These are phyloP conservation scores for Distichodus sexfasciatus DNA, from an alignment of 2,797 vertebrate species.

Conservation along the genomic window DNA sequence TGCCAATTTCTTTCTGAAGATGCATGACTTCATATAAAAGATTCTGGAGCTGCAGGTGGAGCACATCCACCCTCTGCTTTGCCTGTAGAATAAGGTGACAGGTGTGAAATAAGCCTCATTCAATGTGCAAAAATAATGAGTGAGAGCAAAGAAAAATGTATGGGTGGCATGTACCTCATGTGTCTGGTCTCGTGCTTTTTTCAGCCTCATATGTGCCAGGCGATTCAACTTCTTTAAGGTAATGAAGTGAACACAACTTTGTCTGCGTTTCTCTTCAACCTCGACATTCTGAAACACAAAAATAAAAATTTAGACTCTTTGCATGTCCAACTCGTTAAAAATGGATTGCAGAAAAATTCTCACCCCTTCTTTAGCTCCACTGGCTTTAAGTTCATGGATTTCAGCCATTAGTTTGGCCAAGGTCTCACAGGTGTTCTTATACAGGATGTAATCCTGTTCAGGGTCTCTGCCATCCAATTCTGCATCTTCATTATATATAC, in stretches of 20 bases:
- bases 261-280: conserved; percentile 85
- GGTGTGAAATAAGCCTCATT: background rate
- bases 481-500: conserved; percentile 88
- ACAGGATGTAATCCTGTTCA: conserved; percentile 85
- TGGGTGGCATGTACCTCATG: conserved; percentile 87
- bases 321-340: background rate
- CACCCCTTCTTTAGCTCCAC: conserved; percentile 88
- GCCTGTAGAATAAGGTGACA: conserved; percentile 71
- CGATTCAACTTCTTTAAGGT: conserved; percentile 97
- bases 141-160: too few relatives aligned
- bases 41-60: conserved; percentile 96
- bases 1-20: conserved; percentile 98
- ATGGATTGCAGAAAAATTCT: conserved; percentile 59
- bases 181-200: conserved; percentile 95
- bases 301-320: background rate
- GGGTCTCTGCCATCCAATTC: conserved; percentile 89
- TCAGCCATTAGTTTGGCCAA: conserved; percentile 91
- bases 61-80: conserved; percentile 93
- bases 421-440: conserved; percentile 89
- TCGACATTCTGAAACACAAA: conserved; percentile 73
- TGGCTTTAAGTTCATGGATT: conserved; percentile 93
- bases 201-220: conserved; percentile 92
- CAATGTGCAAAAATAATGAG: too few relatives aligned
- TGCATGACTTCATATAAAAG: conserved; percentile 99
- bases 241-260: conserved; percentile 95